Evolutionary conservation across 1,140 invertebrate genomes (phyloP).

Genomic region (Ptiloglossa arizonensis): DNA sequence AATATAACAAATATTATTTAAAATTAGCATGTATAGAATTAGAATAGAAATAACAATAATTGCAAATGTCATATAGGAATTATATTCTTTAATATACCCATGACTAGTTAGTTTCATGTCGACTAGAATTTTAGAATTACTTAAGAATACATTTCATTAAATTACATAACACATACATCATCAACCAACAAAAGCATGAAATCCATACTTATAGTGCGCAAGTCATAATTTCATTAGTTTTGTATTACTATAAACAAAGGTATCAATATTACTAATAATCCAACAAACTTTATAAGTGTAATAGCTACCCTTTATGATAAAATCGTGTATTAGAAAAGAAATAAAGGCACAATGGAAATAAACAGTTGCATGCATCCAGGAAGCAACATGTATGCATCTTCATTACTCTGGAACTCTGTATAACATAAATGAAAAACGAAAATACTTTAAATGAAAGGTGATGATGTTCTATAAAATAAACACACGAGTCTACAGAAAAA

Average conservation of each 20-base stretch:
- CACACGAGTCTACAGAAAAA: constrained; percentile 12
- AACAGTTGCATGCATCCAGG: constrained; percentile 53
- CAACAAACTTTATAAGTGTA: not conserved
- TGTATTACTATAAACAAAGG: constrained; percentile 28
- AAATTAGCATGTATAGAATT: not conserved
- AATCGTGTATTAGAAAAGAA: not conserved
- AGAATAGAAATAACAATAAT: not conserved
- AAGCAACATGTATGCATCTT: constrained; percentile 49
- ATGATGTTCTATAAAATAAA: not conserved
- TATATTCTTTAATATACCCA: not conserved
- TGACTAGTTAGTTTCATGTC: not conserved
- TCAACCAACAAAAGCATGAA: not conserved
- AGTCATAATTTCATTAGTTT: constrained; percentile 12
- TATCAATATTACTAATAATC: constrained; percentile 18
- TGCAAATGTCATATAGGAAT: not conserved
- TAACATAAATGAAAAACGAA: constrained; percentile 32
- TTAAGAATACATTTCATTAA: not conserved
- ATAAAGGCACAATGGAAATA: constrained; percentile 31
- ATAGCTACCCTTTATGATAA: not conserved
- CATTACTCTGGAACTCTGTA: constrained; percentile 63
- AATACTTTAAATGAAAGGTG: not conserved
- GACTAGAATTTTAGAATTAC: constrained; percentile 12
- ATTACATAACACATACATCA: not conserved
- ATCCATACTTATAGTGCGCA: not conserved
- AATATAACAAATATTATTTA: constrained; percentile 1